Evolutionary conservation across 2,888 invertebrate genomes (phyloP), one percentile per base, ranked within the genome.

Genomic region (Auanema sp.): DNA sequence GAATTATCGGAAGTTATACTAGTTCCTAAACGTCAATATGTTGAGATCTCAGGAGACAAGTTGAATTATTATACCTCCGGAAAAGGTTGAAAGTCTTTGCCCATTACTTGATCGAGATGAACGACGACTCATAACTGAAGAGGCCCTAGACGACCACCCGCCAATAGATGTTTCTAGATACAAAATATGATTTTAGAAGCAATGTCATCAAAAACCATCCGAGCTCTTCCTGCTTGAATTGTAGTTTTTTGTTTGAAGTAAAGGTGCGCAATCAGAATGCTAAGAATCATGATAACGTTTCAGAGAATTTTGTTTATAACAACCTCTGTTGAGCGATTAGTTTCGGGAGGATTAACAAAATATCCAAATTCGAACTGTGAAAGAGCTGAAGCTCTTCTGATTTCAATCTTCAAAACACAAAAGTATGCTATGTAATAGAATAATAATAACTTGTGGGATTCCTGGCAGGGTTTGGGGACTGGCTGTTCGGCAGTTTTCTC

Each of bases 311-410:
- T 47, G n/a, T 5, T 52, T 52, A 18, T 18, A n/a, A 51, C 18
- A 12, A 51, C n/a, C 24, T 52, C 24, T 23, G 53, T 5, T 52
- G n/a, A 3, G 8, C 33, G 33, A 8, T 8, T 33, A 8, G 4
- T 33, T 5, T 81, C 81, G 8, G 82, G 83, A 8, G 82, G 80
- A 51, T 83, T 81, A 42, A 83, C 81, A 65, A 80, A 81, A 65
- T 82, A 82, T 3, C 82, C 82, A 51, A 83, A 83, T 56, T 82
- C 82, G 55, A 81, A 83, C 60, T 83, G 81, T 6, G 80, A 79
- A 25, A 82, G 61, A 5, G 81, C 82, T 14, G 80, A 80, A 12
- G 82, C 82, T 8, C 82, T 66, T 21, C 82, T 68, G 51, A 82
- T 82, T 64, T 82, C 82, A 58, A 82, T 82, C 58, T 56, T n/a